These are phyloP conservation scores for Reinhardtius hippoglossoides DNA, from an alignment of 2,113 vertebrate genomes.

Conservation along the genomic window DNA sequence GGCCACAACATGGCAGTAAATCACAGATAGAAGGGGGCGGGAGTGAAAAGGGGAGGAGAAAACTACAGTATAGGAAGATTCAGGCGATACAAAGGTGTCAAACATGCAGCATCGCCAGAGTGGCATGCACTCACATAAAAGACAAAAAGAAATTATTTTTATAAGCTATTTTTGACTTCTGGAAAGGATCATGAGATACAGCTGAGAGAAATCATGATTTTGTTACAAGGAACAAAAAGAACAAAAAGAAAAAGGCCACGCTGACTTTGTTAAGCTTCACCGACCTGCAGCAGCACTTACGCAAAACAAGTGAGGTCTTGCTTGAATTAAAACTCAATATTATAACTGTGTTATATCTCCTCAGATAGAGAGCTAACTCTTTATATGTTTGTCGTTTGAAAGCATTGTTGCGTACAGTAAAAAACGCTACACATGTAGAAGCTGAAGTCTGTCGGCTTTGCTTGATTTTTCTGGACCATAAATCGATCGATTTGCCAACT, in stretches of 20 bases:
- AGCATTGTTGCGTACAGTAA: slow-evolving; percentile 18
- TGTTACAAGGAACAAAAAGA: slow-evolving; percentile 11
- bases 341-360: slow-evolving; percentile 45
- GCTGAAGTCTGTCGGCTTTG: slow-evolving; percentile 38
- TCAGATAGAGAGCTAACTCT: slow-evolving; percentile 46
- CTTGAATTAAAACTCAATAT: slow-evolving; percentile 53
- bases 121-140: slow-evolving; percentile 28
- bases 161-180: slow-evolving; percentile 77
- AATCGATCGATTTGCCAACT: slow-evolving; percentile 42
- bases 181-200: slow-evolving; percentile 38
- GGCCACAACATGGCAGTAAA: slow-evolving; percentile 31
- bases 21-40: slow-evolving; percentile 14
- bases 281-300: slow-evolving; percentile 58
- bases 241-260: slow-evolving; percentile 3
- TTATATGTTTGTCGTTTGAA: slow-evolving; percentile 56
- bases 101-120: slow-evolving; percentile 34
- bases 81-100: slow-evolving; percentile 46
- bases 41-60: not conserved
- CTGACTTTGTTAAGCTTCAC: slow-evolving; percentile 47
- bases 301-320: slow-evolving; percentile 40
- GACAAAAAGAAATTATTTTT: slow-evolving; percentile 75
- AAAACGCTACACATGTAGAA: slow-evolving; percentile 34
- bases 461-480: slow-evolving; percentile 50
- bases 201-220: slow-evolving; percentile 51
- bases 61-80: not conserved